Evolutionary conservation across 2,888 invertebrate genomes (phyloP), one percentile per base, ranked within the genome.

Genomic region (Leptopterna dolabrata): DNA sequence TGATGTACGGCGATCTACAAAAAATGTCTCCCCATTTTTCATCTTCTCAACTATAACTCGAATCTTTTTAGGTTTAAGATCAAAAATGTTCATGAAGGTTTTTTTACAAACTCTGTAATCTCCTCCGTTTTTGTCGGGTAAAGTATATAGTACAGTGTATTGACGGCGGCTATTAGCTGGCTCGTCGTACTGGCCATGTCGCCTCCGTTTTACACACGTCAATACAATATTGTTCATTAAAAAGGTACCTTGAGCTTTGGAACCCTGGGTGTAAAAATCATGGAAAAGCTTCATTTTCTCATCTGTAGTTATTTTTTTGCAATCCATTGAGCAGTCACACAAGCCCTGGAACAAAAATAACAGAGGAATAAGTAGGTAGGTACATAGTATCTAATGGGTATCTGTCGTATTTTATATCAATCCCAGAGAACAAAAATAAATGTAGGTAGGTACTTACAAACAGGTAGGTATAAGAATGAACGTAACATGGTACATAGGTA

Each of bases 161-260:
- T 71, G 71, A 71, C 71, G 71, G 30, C 71, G 71, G 16, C 71
- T 71, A 30, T 71, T 71, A 30, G 71, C 71, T 29, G 71, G 71
- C 71, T 71, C 71, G 71, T 71, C 71, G 30, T 71, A 71, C 71
- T 71, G 27, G 71, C 71, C 71, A 71, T 71, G 71, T 71, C 71
- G 27, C 71, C 71, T 27, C 71, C 71, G 27, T 71, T 30, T 71
- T 27, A 30, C 71, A 27, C 71, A 30, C 27, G 29, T 71, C 30
- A 71, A 27, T 71, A 29, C 30, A 27, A 71, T 71, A 51, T 51
- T 51, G 51, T 51, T 51, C 51, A 51, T 51, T 51, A 51, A 51
- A 51, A 51, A 51, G 51, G 51, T 51, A 51, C 51, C 51, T 51
- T 51, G 51, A 51, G 51, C 51, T 51, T 51, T 51, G 51, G 51